Evolutionary conservation across 2,797 vertebrate species (phyloP).

Genomic region (Poeciliopsis paucimaculata): DNA sequence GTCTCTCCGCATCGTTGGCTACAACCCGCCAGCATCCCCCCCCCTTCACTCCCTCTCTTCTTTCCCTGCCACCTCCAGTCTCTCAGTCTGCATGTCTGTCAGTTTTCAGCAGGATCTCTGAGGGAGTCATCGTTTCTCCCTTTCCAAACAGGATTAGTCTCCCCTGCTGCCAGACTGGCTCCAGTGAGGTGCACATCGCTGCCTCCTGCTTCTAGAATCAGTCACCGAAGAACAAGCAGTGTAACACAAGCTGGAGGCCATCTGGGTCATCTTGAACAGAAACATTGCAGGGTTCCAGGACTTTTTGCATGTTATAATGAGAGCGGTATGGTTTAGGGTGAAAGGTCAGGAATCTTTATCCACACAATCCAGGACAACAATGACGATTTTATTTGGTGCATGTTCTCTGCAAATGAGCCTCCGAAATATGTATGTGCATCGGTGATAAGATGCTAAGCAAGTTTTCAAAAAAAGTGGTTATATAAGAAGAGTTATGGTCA

Average conservation of each 20-base stretch:
- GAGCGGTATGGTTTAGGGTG: not conserved
- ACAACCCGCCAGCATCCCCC: conserved; percentile 52
- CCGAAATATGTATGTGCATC: not conserved
- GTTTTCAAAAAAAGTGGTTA: not conserved
- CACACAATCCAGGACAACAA: not conserved
- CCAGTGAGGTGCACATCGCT: conserved; percentile 62
- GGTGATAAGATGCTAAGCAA: not conserved
- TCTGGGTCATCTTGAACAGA: conserved; percentile 3
- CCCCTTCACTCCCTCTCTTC: conserved; percentile 2
- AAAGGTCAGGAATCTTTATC: not conserved
- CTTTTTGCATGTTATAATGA: not conserved
- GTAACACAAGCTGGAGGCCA: conserved; percentile 21
- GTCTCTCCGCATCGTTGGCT: conserved; percentile 52
- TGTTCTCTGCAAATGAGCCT: not conserved
- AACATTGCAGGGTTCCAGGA: not conserved
- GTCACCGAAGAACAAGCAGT: conserved; percentile 45
- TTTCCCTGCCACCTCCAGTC: conserved; percentile 15
- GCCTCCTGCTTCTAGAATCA: conserved; percentile 51
- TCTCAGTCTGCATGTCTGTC: conserved; percentile 51
- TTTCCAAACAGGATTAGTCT: conserved; percentile 67
- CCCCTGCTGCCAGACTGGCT: conserved; percentile 63
- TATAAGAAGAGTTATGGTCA: not conserved
- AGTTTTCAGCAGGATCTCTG: conserved; percentile 52
- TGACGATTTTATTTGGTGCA: not conserved
- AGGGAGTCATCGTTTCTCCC: conserved; percentile 46